Evolutionary conservation across 2,888 invertebrate species (phyloP).

Genomic region (Acleris laterana): DNA sequence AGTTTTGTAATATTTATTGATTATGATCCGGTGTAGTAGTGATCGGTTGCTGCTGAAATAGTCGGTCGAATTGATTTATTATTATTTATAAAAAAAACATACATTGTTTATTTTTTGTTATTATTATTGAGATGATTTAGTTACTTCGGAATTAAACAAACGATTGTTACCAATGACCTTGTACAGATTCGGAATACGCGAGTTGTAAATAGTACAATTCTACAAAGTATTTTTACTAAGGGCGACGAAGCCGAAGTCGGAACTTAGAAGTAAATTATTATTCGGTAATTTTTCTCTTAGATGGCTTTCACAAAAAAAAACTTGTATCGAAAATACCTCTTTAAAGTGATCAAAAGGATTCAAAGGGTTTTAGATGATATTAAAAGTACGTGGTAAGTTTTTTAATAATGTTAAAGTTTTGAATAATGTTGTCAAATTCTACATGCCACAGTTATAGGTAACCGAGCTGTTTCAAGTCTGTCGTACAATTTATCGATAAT

Average conservation of each 20-base stretch:
- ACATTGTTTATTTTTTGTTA: slow-evolving; percentile 56
- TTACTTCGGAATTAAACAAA: slow-evolving; percentile 58
- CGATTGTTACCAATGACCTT: slow-evolving; percentile 71
- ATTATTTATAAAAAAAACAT: slow-evolving; percentile 43
- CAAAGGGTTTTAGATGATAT: slow-evolving; percentile 79
- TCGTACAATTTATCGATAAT: slow-evolving; percentile 49
- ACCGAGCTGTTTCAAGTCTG: slow-evolving; percentile 49
- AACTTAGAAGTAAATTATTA: slow-evolving; percentile 51
- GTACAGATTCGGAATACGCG: slow-evolving; percentile 56
- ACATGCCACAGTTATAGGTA: slow-evolving; percentile 62
- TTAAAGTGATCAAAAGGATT: slow-evolving; percentile 79
- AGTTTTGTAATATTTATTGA: slow-evolving; percentile 22
- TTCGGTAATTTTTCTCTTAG: slow-evolving; percentile 55
- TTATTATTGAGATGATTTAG: slow-evolving; percentile 57
- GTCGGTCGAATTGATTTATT: slow-evolving; percentile 34
- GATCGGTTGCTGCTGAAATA: slow-evolving; percentile 8
- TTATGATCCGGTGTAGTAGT: slow-evolving; percentile 12
- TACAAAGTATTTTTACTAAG: slow-evolving; percentile 53
- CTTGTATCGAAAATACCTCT: slow-evolving; percentile 80
- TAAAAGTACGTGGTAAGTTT: slow-evolving; percentile 73
- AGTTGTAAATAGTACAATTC: slow-evolving; percentile 76
- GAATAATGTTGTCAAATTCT: slow-evolving; percentile 75
- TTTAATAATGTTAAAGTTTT: slow-evolving; percentile 77
- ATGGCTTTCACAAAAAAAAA: slow-evolving; percentile 62
- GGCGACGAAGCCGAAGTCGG: slow-evolving; percentile 49